phyloP scores from a whole-genome alignment of 53 echinoderm and acorn worm species.

The Temnopleurus reevesii region DNA sequence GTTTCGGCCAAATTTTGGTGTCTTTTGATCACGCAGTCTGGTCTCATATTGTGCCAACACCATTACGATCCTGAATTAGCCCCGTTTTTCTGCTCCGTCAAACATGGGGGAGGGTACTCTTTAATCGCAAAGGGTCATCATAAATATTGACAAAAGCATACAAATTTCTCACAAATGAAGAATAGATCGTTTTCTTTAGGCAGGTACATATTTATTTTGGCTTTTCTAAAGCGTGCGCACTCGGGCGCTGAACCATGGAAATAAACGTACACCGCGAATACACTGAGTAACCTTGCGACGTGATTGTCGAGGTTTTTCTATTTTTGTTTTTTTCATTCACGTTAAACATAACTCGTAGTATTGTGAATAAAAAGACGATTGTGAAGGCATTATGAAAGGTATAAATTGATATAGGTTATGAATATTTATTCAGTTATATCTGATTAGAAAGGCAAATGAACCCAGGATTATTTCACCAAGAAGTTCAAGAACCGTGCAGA shows the following conservation, averaged over 20 bases:
- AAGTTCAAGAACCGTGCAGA: too few relatives aligned
- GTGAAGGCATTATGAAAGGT: neutral
- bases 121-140: neutral
- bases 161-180: constrained; percentile 16
- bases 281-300: neutral
- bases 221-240: neutral
- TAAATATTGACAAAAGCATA: constrained; percentile 4
- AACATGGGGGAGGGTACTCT: neutral
- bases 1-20: neutral
- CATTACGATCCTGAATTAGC: neutral
- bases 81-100: neutral
- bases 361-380: neutral
- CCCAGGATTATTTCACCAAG: too few relatives aligned
- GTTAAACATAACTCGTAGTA: neutral
- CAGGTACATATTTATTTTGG: constrained; percentile 30
- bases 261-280: neutral
- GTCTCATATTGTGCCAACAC: neutral
- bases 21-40: neutral
- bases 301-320: neutral
- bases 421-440: constrained; percentile 6
- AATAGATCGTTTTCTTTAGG: neutral
- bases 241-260: neutral
- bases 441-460: neutral
- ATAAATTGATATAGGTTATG: neutral
- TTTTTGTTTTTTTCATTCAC: too few relatives aligned